Base-by-base conservation (phyloP, 2,113 vertebrate species). In the Emydura subglobosa region DNA sequence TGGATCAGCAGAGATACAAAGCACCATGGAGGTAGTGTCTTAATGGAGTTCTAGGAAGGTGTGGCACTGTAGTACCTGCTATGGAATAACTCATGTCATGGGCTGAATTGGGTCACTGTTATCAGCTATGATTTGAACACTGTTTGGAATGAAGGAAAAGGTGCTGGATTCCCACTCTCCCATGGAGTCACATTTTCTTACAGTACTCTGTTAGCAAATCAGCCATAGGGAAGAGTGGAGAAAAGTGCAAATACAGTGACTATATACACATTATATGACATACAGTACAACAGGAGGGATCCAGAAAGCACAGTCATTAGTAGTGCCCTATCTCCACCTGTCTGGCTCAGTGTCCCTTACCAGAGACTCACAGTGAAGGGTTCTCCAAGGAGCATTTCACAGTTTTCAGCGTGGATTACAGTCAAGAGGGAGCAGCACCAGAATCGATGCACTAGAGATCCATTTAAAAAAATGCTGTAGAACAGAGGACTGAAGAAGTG, bases 201-300 rank as follows among this genome's bases (percentile, higher is more conserved):
- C 12, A 79, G 79, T 1, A 7, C 42, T 95, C 92, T 3, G 2
- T 16, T 11, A 72, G 65, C 16, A 1, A 1, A 25, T 83, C 49
- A 68, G 44, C n/a, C 54, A 34, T 0, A 0, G 2, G 5, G 79
- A 53, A 68, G 25, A 6, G 44, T 68, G 50, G 59, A 39, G 49
- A 10, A 78, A 91, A 39, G 42, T 88, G 86, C 82, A 92, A 91
- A 47, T 9, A 29, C 74, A 42, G 13, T 65, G 68, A 55, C 47
- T 79, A 13, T 65, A 72, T 84, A 91, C 4, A 12, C 2, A 47
- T 42, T 42, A 84, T 83, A 87, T 90, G 87, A 25, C 85, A 19
- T 53, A 54, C 24, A 27, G 68, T 82, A 22, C 39, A 47, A 83
- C 0, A 0, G 21, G 55, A 92, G 76, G 47, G 7, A 5, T 94